Base-by-base conservation (phyloP, 1,140 invertebrate species). In the Zaprionus kolodkinae region DNA sequence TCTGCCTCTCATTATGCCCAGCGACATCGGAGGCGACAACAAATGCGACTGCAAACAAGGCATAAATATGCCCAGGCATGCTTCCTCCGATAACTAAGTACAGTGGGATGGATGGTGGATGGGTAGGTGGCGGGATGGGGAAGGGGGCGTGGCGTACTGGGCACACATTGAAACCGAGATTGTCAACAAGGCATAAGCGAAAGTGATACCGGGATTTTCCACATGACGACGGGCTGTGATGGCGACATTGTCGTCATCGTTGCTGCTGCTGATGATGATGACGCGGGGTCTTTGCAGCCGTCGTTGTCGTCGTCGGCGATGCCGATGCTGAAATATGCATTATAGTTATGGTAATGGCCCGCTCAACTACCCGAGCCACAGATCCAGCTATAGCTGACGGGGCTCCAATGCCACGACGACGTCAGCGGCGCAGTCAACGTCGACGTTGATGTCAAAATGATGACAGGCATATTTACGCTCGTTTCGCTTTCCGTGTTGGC, bases 281-380 rank as follows among this genome's bases (percentile, higher is more conserved):
- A 69, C 60, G 45, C 45, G 55, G 65, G 15, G 40, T 59, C 66
- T 70, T 70, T 74, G 38, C 63, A 52, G 74, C 62, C 78, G 80
- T 67, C 80, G 40, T 55, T 50, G 43, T 36, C 30, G 40, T 36
- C 75, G 57, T 40, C 30, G 60, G 27, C 62, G 40, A 43, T 67
- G 63, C 79, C 84, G 85, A 89, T 89, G 84, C 84, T 88, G 84
- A 88, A 88, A 88, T 88, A 88, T 88, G 84, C 84, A 88, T 88
- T 88, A 88, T 88, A 88, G 85, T 88, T 88, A 88, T 88, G 85
- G 85, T 88, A 88, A 88, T 88, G 85, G 85, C 75, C 52, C 74
- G 77, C 61, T 73, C 82, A 88, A 76, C 80, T 78, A 81, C 79
- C 80, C 84, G 62, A 52, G 62, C 83, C 59, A 62, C 65, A 66